Conservation (phyloP, 2,113 vertebrate species). For the Capreolus pygargus region DNA sequence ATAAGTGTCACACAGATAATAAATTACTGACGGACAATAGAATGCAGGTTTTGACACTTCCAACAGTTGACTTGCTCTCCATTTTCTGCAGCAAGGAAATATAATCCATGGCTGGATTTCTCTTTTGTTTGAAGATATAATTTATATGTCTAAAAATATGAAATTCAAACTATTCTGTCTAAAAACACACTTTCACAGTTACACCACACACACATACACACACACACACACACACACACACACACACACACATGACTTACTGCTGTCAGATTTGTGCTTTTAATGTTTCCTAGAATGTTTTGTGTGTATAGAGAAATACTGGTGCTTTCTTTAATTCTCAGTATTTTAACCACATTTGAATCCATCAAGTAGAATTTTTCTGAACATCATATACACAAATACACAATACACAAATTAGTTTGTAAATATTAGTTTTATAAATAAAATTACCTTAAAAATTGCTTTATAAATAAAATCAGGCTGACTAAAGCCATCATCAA, state of each 20-base stretch:
- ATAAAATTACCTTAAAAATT: not conserved
- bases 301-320: not conserved
- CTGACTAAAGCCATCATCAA: not conserved
- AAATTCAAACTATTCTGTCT: not conserved
- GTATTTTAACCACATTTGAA: not conserved
- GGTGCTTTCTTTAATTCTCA: not conserved
- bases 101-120: not conserved
- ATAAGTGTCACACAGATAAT: not conserved
- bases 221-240: not conserved
- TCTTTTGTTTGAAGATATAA: not conserved
- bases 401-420: not conserved
- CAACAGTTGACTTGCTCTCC: not conserved
- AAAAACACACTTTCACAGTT: not conserved
- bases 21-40: not conserved
- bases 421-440: not conserved
- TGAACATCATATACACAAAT: not conserved
- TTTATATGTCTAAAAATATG: not conserved
- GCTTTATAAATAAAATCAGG: not conserved
- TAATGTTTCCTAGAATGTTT: not conserved
- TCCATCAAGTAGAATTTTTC: not conserved
- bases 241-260: accelerated
- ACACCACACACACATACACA: not conserved
- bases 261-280: not conserved
- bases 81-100: not conserved
- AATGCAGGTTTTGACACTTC: not conserved